A percentile compares a stretch with the other conserved stretches of the same genome.
phyloP scores from a whole-genome alignment of 2,888 invertebrate genomes.

The Sicus ferrugineus region DNA sequence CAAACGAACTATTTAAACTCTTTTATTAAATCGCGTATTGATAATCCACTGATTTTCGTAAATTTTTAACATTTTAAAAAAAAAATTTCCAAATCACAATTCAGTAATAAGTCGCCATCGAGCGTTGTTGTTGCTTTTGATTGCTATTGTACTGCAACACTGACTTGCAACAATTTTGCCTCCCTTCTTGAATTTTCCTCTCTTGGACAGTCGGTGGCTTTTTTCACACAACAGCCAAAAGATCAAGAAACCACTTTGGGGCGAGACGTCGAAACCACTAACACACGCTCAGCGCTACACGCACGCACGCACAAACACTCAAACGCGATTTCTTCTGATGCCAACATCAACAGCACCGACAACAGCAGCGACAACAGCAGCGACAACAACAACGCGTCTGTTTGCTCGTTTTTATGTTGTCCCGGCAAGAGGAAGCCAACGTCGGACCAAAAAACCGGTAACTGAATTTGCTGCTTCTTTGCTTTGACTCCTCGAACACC shows the following conservation, averaged over 20 bases:
- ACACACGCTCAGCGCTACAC: not conserved
- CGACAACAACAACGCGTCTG: slow-evolving; percentile 5
- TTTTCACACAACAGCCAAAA: slow-evolving; percentile 15
- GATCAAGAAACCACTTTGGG: slow-evolving; percentile 15
- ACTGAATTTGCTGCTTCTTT: slow-evolving; percentile 25
- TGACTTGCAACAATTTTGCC: slow-evolving; percentile 5
- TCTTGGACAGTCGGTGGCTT: not conserved
- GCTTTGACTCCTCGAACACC: slow-evolving; percentile 11
- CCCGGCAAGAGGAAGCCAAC: not conserved
- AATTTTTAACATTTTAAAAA: no score
- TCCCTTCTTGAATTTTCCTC: not conserved
- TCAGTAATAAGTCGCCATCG: slow-evolving; percentile 13
- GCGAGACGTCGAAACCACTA: slow-evolving; percentile 14
- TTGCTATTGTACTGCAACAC: slow-evolving; percentile 4
- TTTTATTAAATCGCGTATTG: no score
- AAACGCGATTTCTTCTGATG: not conserved
- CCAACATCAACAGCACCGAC: not conserved
- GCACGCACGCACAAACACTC: slow-evolving; percentile 8
- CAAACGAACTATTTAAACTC: no score
- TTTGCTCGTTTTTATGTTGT: slow-evolving; percentile 24
- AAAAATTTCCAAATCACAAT: not conserved
- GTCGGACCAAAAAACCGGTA: slow-evolving; percentile 24
- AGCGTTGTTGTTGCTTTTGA: slow-evolving; percentile 11
- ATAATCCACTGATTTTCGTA: no score
- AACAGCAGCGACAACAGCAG: not conserved